phyloP scores from a whole-genome alignment of 2,888 invertebrate genomes.

The Apamea epomidion region DNA sequence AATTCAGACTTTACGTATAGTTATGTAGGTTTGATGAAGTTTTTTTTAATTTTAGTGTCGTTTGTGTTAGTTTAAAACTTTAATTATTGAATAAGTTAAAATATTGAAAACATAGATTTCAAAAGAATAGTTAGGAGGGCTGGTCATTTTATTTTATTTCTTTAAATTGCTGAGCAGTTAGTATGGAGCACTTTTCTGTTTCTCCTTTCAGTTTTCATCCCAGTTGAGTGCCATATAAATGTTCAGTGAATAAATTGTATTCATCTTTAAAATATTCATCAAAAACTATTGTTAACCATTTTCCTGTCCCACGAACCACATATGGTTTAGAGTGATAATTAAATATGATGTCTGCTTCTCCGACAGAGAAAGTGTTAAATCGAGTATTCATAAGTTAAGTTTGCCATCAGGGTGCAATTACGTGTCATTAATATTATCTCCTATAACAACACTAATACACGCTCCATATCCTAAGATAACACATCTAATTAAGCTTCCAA shows the following conservation, averaged over 20 bases:
- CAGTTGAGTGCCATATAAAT: background rate
- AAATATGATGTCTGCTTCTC: background rate
- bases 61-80: background rate
- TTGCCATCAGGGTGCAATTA: background rate
- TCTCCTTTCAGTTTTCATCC: background rate
- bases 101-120: background rate
- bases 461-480: constrained; percentile 13
- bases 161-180: background rate
- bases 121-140: background rate
- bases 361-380: background rate
- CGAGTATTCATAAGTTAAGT: background rate
- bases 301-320: background rate
- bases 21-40: background rate
- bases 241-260: background rate
- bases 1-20: background rate
- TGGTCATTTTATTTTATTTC: background rate
- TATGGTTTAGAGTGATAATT: background rate
- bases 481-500: constrained; percentile 26
- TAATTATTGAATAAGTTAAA: background rate
- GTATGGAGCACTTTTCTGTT: too few relatives aligned
- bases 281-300: background rate
- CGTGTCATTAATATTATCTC: constrained; percentile 35
- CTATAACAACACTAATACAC: background rate
- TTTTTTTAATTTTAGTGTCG: background rate
- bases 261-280: background rate